phyloP scores from a whole-genome alignment of 2,113 vertebrate genomes.

The Erythrocercus mccallii region DNA sequence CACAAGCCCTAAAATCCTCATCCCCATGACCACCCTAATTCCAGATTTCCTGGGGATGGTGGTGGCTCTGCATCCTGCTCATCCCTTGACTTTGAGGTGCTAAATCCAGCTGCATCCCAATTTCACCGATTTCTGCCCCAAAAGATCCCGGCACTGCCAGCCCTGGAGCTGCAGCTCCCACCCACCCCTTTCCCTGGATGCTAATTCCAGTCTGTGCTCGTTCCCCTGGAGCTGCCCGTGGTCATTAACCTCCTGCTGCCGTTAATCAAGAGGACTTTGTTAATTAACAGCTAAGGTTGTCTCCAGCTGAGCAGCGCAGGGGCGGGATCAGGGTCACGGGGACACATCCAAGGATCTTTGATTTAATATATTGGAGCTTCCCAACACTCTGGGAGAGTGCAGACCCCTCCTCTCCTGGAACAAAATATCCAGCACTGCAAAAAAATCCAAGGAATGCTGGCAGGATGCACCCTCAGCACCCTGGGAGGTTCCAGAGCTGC shows the following conservation, averaged over 20 bases:
- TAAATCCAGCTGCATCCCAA: neutral
- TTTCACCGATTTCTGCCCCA: neutral
- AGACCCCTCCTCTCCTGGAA: neutral
- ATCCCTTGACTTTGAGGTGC: accelerated
- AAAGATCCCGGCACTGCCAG: accelerated
- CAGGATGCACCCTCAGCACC: neutral
- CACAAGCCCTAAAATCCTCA: neutral
- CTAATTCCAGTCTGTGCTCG: neutral
- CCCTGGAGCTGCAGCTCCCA: neutral
- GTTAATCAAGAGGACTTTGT: neutral
- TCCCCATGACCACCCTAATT: accelerated
- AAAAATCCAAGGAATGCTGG: neutral
- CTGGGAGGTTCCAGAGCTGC: neutral
- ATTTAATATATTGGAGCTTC: neutral
- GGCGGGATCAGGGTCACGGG: accelerated
- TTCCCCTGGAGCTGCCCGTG: neutral
- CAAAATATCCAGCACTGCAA: neutral
- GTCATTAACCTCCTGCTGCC: neutral
- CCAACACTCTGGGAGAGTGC: neutral
- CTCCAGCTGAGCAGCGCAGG: neutral
- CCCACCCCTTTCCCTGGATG: neutral
- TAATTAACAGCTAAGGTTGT: neutral
- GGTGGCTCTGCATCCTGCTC: neutral
- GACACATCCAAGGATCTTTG: neutral
- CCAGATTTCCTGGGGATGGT: accelerated